Evolutionary conservation across 2,797 vertebrate species (phyloP), one percentile per base, ranked within the genome.

Genomic region (Diceros bicornis): DNA sequence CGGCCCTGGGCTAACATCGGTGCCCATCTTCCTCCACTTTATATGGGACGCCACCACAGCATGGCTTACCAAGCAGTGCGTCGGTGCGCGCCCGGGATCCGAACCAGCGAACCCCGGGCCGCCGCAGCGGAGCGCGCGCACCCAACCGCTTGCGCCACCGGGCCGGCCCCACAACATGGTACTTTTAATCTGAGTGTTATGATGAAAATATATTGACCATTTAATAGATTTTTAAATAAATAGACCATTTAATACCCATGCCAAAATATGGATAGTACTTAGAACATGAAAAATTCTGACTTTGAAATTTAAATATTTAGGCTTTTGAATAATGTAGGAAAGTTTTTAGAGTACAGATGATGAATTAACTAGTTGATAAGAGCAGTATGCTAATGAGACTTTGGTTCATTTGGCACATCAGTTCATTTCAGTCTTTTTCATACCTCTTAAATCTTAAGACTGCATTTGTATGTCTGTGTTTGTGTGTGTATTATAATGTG

Each of bases 391-490:
- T 91, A 81, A 81, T 44, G 29, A 86, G 68, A 75, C 4, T 59
- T 90, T 64, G n/a, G 8, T 62, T 87, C 41, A 41, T 25, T 29
- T 96, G 72, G 66, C 18, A 32, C 1, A 81, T 87, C n/a, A 74
- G 12, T 17, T 94, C 74, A 82, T 82, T 94, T 96, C n/a, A 44
- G 14, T 59, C 50, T 94, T 66, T 81, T 52, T 44, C 50, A 3
- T 75, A 34, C 1, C 34, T 69, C 29, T 91, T 75, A 72, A 85
- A 57, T 66, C 9, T 86, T 57, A 88, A 83, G 34, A 91, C 23
- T 82, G 59, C 13, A 4, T 89, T 74, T 57, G 62, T 71, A 25
- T 71, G 27, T 66, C 21, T 82, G 16, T 72, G 7, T 75, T 3
- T 59, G 41, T 89, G 7, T 82, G 44, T 52, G n/a, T 41, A 17